Conservation (phyloP, 1,140 invertebrate genomes). For the Antheraea pernyi region DNA sequence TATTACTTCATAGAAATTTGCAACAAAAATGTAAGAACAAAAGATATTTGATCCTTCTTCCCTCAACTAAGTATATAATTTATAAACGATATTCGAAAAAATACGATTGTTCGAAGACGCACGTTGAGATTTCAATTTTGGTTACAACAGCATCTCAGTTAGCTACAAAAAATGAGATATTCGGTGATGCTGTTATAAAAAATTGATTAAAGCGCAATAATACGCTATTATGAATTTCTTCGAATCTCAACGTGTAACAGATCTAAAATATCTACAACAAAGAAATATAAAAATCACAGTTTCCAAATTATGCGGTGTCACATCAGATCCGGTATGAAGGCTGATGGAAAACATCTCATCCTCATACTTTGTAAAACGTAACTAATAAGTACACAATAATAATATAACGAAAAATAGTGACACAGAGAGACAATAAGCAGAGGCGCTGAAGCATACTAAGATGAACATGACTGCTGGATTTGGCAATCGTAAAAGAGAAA, state of each 20-base stretch:
- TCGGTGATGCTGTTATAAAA: slow-evolving; percentile 47
- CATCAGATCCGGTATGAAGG: slow-evolving; percentile 71
- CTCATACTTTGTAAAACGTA: slow-evolving; percentile 50
- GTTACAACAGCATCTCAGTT: slow-evolving; percentile 45
- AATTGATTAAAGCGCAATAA: slow-evolving; percentile 14
- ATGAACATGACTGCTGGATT: slow-evolving; percentile 59
- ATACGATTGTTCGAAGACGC: slow-evolving; percentile 49
- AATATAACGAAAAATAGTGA: slow-evolving; percentile 59
- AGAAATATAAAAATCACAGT: slow-evolving; percentile 78
- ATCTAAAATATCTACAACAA: slow-evolving; percentile 66
- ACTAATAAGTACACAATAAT: slow-evolving; percentile 75
- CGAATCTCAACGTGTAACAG: slow-evolving; percentile 74
- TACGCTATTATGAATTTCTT: slow-evolving; percentile 31
- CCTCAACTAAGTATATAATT: slow-evolving; percentile 48
- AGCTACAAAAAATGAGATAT: slow-evolving; percentile 31
- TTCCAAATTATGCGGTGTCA: slow-evolving; percentile 77
- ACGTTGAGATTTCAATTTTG: slow-evolving; percentile 61
- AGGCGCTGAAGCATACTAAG: slow-evolving; percentile 62
- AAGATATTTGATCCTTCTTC: slow-evolving; percentile 55
- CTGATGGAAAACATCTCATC: slow-evolving; percentile 57
- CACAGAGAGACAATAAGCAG: slow-evolving; percentile 74
- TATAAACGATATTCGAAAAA: slow-evolving; percentile 58
- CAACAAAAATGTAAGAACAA: slow-evolving; percentile 8
- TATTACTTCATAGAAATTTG: not conserved
- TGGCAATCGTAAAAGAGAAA: not conserved